These are phyloP conservation scores for Petaurus breviceps DNA, from an alignment of 2,113 vertebrate genomes.

Conservation along the genomic window DNA sequence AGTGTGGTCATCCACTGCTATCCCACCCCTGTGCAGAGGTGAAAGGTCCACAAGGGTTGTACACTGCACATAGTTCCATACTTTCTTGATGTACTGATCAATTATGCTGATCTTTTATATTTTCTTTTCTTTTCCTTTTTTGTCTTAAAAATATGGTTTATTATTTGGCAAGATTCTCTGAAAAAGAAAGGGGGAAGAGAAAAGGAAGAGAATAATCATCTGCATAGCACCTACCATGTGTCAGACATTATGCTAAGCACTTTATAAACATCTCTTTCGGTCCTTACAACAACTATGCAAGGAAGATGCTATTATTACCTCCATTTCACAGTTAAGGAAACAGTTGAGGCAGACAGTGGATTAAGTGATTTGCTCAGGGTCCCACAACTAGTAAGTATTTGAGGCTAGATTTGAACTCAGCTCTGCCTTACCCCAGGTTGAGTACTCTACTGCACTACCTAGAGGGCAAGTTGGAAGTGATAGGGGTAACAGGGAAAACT, in stretches of 20 bases:
- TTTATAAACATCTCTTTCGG: neutral
- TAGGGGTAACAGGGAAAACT: neutral
- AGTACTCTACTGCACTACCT: neutral
- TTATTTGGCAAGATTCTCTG: neutral
- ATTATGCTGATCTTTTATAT: neutral
- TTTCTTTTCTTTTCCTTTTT: neutral
- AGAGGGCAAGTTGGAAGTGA: neutral
- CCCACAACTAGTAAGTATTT: neutral
- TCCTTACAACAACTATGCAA: neutral
- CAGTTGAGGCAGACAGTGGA: neutral
- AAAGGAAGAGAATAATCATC: neutral
- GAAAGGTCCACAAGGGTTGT: neutral
- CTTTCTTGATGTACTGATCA: neutral
- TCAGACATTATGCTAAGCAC: neutral
- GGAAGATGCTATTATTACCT: neutral
- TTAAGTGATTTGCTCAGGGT: neutral
- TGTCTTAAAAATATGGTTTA: neutral
- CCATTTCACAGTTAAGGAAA: neutral
- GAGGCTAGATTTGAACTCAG: neutral
- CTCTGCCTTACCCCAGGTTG: neutral
- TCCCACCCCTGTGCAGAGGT: neutral
- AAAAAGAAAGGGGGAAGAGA: neutral
- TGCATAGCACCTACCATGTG: neutral
- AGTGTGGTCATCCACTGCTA: neutral
- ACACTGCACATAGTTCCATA: neutral